phyloP scores from a whole-genome alignment of 2,113 vertebrate genomes.

The Stigmatopora nigra region DNA sequence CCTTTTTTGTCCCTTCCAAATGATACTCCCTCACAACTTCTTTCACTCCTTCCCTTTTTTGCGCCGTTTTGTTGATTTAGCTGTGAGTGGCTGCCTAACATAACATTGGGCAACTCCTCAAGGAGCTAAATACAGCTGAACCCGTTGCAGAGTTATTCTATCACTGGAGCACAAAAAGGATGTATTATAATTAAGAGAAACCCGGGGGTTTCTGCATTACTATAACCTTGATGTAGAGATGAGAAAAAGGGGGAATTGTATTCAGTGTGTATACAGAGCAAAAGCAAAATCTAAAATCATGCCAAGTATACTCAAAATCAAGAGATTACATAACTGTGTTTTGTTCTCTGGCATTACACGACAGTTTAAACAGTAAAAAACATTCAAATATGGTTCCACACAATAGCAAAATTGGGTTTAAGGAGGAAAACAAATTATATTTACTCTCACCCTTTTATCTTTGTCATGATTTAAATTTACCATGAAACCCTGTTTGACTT shows the following conservation, averaged over 20 bases:
- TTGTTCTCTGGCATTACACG: background rate
- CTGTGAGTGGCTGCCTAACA: slow-evolving; percentile 61
- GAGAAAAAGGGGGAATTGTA: background rate
- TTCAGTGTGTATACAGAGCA: slow-evolving; percentile 7
- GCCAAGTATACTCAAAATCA: background rate
- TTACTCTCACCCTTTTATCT: too few species aligned
- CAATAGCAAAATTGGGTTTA: too few species aligned
- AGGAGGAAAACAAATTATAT: too few species aligned
- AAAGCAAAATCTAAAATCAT: slow-evolving; percentile 12
- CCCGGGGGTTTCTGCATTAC: slow-evolving; percentile 47
- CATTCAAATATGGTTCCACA: too few species aligned
- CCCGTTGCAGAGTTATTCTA: slow-evolving; percentile 61
- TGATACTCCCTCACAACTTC: slow-evolving; percentile 22
- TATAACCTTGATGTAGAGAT: slow-evolving; percentile 32
- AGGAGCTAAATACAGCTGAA: slow-evolving; percentile 62
- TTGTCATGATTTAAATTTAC: too few species aligned
- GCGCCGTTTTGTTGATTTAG: slow-evolving; percentile 63
- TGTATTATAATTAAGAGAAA: slow-evolving; percentile 63
- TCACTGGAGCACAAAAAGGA: slow-evolving; percentile 48
- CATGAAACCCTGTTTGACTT: too few species aligned
- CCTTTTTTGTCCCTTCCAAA: slow-evolving; percentile 17
- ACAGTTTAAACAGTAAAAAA: background rate
- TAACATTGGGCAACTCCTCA: slow-evolving; percentile 57
- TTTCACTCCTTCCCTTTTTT: slow-evolving; percentile 22
- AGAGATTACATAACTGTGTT: background rate